Percentiles rank a stretch among this genome's conserved stretches.
Conservation (phyloP, 64 coral and sea anemone species). For the Stylophora pistillata region DNA sequence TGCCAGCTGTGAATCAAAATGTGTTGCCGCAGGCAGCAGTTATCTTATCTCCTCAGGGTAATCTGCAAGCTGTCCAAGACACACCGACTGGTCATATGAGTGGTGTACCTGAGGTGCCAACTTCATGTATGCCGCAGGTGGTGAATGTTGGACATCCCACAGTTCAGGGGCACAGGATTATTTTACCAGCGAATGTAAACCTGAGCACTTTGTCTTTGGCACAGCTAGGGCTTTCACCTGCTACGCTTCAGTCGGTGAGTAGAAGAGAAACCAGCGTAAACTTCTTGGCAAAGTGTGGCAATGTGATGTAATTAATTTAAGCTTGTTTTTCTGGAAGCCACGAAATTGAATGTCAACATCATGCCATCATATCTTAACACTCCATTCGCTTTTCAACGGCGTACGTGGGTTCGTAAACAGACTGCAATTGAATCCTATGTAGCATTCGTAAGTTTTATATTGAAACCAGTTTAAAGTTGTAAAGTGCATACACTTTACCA, state of each 20-base stretch:
- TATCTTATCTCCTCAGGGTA: neutral
- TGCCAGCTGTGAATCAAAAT: neutral
- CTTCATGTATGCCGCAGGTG: neutral
- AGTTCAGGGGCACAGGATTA: conserved; percentile 15
- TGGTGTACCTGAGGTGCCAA: neutral
- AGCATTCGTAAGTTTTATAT: no score
- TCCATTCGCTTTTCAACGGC: no score
- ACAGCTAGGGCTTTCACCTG: conserved; percentile 30
- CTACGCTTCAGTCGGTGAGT: conserved; percentile 28
- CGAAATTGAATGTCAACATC: no score
- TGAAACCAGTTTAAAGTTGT: no score
- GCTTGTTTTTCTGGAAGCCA: no score
- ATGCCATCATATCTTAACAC: no score
- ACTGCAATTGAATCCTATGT: no score
- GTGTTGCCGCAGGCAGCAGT: neutral
- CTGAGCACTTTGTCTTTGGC: conserved; percentile 33
- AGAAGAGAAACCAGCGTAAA: no score
- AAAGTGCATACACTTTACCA: no score
- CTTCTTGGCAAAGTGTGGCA: neutral
- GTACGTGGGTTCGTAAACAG: no score
- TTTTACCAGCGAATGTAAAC: conserved; percentile 39
- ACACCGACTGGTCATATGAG: neutral
- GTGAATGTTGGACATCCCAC: conserved; percentile 19
- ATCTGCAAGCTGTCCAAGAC: conserved; percentile 16
- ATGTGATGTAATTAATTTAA: neutral